A percentile compares a stretch with the other conserved stretches of the same genome.
These are phyloP conservation scores for Condylura cristata DNA, from an alignment of 2,113 vertebrate genomes.

Conservation along the genomic window DNA sequence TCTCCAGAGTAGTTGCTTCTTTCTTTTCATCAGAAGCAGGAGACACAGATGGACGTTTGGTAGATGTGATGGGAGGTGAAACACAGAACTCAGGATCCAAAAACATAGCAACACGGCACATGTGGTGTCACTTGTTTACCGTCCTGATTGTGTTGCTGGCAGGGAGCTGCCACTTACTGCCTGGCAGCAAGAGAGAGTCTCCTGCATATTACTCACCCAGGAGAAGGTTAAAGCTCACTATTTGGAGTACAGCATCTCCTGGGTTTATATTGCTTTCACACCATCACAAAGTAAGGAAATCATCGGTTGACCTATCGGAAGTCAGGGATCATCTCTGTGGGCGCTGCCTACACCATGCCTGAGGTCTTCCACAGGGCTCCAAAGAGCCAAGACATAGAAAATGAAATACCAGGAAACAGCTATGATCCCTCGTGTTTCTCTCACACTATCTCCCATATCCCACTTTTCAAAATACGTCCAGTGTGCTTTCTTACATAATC, in stretches of 20 bases:
- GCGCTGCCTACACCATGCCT: not conserved
- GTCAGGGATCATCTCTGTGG: no score
- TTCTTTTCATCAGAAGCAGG: not conserved
- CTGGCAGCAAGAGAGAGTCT: not conserved
- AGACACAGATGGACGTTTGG: not conserved
- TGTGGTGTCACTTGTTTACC: not conserved
- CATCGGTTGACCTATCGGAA: not conserved
- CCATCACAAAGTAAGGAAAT: not conserved
- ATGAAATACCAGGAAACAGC: not conserved
- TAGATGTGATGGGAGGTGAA: not conserved
- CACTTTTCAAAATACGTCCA: not conserved
- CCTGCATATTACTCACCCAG: not conserved
- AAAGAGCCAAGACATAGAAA: not conserved
- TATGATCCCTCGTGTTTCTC: not conserved
- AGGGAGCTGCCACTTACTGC: not conserved
- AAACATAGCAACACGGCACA: not conserved
- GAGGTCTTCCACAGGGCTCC: not conserved
- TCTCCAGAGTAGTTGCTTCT: not conserved
- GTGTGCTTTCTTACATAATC: not conserved
- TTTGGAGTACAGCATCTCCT: not conserved
- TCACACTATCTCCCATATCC: rapidly evolving
- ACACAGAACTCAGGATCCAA: not conserved
- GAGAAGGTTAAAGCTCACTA: not conserved
- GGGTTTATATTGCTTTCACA: not conserved
- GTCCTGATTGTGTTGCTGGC: not conserved